Evolutionary conservation across 1,140 invertebrate genomes (phyloP).

Genomic region (Drosophila equinoxialis): DNA sequence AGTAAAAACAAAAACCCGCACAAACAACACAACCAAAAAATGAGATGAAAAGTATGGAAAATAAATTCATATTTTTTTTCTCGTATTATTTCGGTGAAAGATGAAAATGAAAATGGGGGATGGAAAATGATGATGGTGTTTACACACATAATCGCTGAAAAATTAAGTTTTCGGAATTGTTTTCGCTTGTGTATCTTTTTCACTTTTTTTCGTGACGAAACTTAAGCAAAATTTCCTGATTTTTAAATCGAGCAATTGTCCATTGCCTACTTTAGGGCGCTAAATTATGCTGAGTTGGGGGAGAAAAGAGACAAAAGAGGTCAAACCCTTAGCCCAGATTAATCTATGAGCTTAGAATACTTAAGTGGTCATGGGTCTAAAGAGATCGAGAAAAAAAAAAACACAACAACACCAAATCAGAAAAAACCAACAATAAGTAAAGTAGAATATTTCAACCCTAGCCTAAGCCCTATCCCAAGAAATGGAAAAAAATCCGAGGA

Average conservation of each 20-base stretch:
- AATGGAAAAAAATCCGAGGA: conserved; percentile 37
- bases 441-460: conserved; percentile 16
- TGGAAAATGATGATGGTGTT: conserved; percentile 60
- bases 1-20: conserved; percentile 45
- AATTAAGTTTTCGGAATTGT: conserved; percentile 82
- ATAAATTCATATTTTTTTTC: conserved; percentile 81
- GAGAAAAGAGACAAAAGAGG: conserved; percentile 30
- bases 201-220: conserved; percentile 60
- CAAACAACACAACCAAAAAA: conserved; percentile 61
- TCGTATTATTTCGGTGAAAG: conserved; percentile 34
- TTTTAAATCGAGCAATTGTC: conserved; percentile 2
- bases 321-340: conserved; percentile 68
- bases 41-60: conserved; percentile 78
- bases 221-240: conserved; percentile 11
- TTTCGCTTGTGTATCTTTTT: conserved; percentile 56
- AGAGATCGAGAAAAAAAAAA: conserved; percentile 30
- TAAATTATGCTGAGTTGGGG: conserved; percentile 26
- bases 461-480: conserved; percentile 51
- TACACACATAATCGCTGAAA: conserved; percentile 82
- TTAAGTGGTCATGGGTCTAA: conserved; percentile 70
- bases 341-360: conserved; percentile 74
- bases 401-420: conserved; percentile 36
- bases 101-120: conserved; percentile 27
- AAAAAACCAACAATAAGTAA: conserved; percentile 25
- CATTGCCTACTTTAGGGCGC: conserved; percentile 5